Evolutionary conservation across 1,140 invertebrate genomes (phyloP), one percentile per base, ranked within the genome.

Genomic region (Ylistrum balloti): DNA sequence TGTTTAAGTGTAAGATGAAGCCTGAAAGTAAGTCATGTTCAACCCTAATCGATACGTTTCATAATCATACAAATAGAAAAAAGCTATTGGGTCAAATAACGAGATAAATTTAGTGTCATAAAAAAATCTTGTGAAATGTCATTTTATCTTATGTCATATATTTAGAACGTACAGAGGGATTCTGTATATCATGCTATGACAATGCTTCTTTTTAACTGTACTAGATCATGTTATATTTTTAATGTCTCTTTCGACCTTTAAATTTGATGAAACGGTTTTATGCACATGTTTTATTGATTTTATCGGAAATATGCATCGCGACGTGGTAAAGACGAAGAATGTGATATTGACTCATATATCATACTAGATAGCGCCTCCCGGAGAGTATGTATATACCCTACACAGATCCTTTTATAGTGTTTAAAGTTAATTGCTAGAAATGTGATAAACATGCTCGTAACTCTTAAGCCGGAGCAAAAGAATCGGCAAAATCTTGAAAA

Each of bases 401-500:
- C 56, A 74, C 56, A 3, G 56, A n/a, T 28, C 5, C n/a, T n/a
- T 22, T 74, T 11, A 7, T 28, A n/a, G 9, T n/a, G 56, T 74
- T 56, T 74, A 74, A 9, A 28, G 56, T 74, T 5, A 9, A 74
- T 74, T 74, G 56, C 9, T n/a, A 48, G 56, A n/a, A 74, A 74
- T 74, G 56, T 74, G 56, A 74, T 1, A n/a, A 28, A 74, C 3
- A 9, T 28, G 22, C 56, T 74, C 56, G 56, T 74, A 74, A 74
- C 22, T 74, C n/a, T 74, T 28, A 74, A 28, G 1, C 9, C 7
- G 56, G 22, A 74, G 22, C 56, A 74, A 74, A 74, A 28, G 5
- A 74, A 28, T 74, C 3, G 56, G n/a, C 56, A 74, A 74, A 74
- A 74, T 28, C 56, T 74, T 74, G 22, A 74, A 74, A 74, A 74